These are phyloP conservation scores for Tetheella fluctuosa DNA, from an alignment of 2,888 invertebrate species.

Conservation along the genomic window DNA sequence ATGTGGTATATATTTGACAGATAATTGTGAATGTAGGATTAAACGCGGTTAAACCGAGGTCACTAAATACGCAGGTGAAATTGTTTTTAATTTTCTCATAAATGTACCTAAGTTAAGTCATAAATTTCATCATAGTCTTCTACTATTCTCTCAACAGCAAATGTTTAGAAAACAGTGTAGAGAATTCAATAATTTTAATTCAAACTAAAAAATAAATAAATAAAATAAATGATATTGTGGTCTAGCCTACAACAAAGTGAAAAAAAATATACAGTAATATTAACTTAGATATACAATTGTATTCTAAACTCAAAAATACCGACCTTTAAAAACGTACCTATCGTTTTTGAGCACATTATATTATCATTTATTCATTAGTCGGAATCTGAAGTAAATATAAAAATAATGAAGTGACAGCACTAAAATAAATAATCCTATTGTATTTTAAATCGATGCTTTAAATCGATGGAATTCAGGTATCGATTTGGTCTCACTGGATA, in stretches of 20 bases:
- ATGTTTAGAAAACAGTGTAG: no score
- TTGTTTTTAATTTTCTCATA: no score
- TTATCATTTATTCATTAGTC: constrained; percentile 16
- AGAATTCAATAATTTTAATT: no score
- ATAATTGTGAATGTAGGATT: background rate
- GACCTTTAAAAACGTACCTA: background rate
- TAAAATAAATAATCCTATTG: constrained; percentile 46
- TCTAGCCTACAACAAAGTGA: no score
- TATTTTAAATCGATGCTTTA: constrained; percentile 49
- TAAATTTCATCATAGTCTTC: no score
- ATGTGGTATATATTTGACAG: background rate
- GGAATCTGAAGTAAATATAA: constrained; percentile 14
- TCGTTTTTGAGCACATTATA: background rate
- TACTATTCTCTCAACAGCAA: no score
- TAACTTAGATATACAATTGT: background rate
- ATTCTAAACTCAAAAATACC: background rate
- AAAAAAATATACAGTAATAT: no score
- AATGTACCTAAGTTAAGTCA: no score
- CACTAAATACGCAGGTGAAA: no score
- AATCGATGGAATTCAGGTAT: constrained; percentile 20
- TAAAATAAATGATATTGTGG: no score
- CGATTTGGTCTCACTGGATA: constrained; percentile 19
- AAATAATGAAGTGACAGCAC: constrained; percentile 27
- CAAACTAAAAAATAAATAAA: no score
- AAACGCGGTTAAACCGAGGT: background rate